These are phyloP conservation scores for Hipparchia semele DNA, from an alignment of 2,888 invertebrate genomes.

Conservation along the genomic window DNA sequence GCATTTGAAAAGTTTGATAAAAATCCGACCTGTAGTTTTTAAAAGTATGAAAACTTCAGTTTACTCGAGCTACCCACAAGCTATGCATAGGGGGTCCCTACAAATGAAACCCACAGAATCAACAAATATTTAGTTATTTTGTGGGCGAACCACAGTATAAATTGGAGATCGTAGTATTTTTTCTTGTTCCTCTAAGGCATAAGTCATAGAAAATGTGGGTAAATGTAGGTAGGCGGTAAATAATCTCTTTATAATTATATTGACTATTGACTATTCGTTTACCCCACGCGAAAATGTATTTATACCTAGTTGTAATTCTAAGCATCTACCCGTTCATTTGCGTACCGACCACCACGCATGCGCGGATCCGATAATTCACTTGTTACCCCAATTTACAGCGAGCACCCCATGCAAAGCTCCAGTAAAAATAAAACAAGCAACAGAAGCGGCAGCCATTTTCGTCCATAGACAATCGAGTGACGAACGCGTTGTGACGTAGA, in stretches of 20 bases:
- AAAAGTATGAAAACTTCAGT: too few species aligned
- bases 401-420: slow-evolving; percentile 76
- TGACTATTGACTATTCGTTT: slow-evolving; percentile 9
- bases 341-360: slow-evolving; percentile 79
- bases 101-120: too few species aligned
- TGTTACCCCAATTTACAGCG: slow-evolving; percentile 74
- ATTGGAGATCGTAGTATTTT: background rate
- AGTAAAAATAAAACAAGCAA: slow-evolving; percentile 66
- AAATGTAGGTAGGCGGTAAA: background rate
- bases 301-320: slow-evolving; percentile 42
- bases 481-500: slow-evolving; percentile 60
- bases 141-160: too few species aligned
- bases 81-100: too few species aligned
- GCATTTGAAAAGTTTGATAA: too few species aligned
- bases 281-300: slow-evolving; percentile 72
- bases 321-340: slow-evolving; percentile 62
- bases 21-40: too few species aligned
- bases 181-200: too few species aligned
- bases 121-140: too few species aligned
- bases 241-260: too few species aligned
- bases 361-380: slow-evolving; percentile 75
- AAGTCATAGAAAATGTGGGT: too few species aligned
- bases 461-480: slow-evolving; percentile 66
- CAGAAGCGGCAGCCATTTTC: slow-evolving; percentile 57
- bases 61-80: too few species aligned